Percentiles rank a stretch among this genome's conserved stretches.
Evolutionary conservation across 2,888 invertebrate genomes (phyloP).

Genomic region (Cataglyphis altisquamis): DNA sequence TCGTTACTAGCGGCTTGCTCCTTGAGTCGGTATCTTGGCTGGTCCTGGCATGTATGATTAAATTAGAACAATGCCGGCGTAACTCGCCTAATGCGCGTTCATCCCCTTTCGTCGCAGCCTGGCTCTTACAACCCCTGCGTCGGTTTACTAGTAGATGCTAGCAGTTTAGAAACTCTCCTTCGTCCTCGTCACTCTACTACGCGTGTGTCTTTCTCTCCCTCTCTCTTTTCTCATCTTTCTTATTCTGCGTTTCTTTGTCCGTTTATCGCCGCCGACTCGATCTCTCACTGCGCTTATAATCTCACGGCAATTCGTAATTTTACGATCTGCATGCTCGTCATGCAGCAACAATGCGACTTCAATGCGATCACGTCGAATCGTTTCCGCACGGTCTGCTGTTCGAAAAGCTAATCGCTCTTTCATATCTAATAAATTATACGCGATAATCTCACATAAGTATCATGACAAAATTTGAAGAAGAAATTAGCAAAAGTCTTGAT

Average conservation of each 20-base stretch:
- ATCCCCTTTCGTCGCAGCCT: conserved; percentile 55
- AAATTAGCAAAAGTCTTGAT: background rate
- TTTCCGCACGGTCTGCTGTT: conserved; percentile 52
- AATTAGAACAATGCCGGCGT: conserved; percentile 83
- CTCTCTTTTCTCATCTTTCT: background rate
- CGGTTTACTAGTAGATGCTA: conserved; percentile 74
- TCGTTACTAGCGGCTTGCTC: conserved; percentile 66
- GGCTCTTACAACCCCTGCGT: conserved; percentile 42
- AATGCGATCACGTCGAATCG: conserved; percentile 42
- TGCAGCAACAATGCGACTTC: conserved; percentile 41
- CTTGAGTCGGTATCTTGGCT: conserved; percentile 71
- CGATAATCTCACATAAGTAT: background rate
- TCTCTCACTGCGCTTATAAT: conserved; percentile 15
- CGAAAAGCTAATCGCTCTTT: conserved; percentile 28
- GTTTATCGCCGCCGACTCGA: conserved; percentile 26
- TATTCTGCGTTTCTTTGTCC: conserved; percentile 27
- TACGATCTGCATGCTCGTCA: conserved; percentile 30
- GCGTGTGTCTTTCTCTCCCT: background rate
- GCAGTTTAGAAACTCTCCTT: conserved; percentile 72
- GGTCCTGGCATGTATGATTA: conserved; percentile 81
- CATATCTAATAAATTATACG: conserved; percentile 43
- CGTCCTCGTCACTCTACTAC: background rate
- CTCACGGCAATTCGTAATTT: conserved; percentile 43
- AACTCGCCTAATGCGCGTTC: conserved; percentile 68
- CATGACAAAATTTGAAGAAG: background rate